Conservation (phyloP, 2,797 vertebrate species). For the Semotilus atromaculatus region DNA sequence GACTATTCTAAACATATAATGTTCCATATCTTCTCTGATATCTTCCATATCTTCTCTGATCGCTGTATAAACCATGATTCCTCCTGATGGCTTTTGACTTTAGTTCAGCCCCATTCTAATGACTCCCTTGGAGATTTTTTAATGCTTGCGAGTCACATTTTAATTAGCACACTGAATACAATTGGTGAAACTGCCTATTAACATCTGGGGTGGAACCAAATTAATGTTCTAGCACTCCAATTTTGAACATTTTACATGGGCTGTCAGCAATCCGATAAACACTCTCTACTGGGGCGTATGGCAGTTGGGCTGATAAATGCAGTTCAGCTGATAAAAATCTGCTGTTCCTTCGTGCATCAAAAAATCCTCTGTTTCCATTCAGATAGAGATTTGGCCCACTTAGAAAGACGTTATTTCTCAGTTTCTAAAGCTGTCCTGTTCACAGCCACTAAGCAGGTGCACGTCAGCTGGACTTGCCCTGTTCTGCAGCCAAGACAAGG, state of each 20-base stretch:
- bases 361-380: constrained; percentile 47
- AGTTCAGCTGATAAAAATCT: constrained; percentile 36
- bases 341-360: constrained; percentile 35
- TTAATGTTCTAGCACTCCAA: neutral
- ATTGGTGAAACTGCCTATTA: constrained; percentile 49
- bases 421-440: constrained; percentile 60
- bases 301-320: constrained; percentile 25
- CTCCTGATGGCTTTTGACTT: constrained; percentile 13
- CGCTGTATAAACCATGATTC: neutral
- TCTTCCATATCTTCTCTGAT: neutral
- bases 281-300: neutral
- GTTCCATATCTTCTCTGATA: neutral
- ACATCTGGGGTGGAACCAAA: constrained; percentile 46
- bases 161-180: constrained; percentile 39
- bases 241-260: constrained; percentile 1
- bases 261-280: neutral
- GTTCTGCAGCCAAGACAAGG: constrained; percentile 55
- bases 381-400: constrained; percentile 26
- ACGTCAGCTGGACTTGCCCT: constrained; percentile 61
- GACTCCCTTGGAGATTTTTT: constrained; percentile 38
- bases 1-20: neutral
- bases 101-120: constrained; percentile 12
- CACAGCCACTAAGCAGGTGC: constrained; percentile 62
- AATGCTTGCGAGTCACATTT: constrained; percentile 23
- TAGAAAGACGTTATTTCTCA: constrained; percentile 42